These are phyloP conservation scores for Peromyscus californicus DNA, from an alignment of 2,113 vertebrate genomes.

Conservation along the genomic window DNA sequence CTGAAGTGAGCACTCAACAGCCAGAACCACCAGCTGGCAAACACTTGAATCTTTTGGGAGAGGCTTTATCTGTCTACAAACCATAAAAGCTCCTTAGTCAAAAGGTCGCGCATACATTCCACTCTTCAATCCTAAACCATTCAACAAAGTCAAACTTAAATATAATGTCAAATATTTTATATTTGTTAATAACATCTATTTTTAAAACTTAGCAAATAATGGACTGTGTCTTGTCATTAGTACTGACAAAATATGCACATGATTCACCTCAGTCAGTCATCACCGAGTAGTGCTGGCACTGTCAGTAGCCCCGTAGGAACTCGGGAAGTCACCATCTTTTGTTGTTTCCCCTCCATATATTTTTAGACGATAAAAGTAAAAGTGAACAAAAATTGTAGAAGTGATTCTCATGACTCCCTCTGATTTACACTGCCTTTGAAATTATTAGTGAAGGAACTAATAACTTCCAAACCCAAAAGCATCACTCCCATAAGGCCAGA, in stretches of 20 bases:
- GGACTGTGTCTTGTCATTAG: background rate
- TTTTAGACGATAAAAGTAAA: background rate
- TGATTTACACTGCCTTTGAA: background rate
- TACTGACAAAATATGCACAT: background rate
- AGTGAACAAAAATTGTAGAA: background rate
- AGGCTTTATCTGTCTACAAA: background rate
- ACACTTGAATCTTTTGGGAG: background rate
- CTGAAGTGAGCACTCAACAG: background rate
- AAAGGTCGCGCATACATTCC: background rate
- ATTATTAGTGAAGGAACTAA: background rate
- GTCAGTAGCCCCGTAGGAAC: background rate
- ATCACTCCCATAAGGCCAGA: background rate
- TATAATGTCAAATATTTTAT: background rate
- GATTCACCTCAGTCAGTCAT: background rate
- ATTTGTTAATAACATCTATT: background rate
- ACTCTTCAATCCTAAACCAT: background rate
- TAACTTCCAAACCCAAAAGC: background rate
- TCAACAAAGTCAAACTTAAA: background rate
- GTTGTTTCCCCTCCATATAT: background rate
- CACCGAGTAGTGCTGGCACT: background rate
- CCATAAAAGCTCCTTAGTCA: background rate
- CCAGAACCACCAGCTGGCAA: background rate
- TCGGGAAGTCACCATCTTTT: fast-evolving
- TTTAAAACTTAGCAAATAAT: background rate
- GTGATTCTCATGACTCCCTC: background rate